Percentiles rank a stretch among this genome's conserved stretches.
Evolutionary conservation across 2,797 vertebrate genomes (phyloP).

Genomic region (Sebastes variabilis): DNA sequence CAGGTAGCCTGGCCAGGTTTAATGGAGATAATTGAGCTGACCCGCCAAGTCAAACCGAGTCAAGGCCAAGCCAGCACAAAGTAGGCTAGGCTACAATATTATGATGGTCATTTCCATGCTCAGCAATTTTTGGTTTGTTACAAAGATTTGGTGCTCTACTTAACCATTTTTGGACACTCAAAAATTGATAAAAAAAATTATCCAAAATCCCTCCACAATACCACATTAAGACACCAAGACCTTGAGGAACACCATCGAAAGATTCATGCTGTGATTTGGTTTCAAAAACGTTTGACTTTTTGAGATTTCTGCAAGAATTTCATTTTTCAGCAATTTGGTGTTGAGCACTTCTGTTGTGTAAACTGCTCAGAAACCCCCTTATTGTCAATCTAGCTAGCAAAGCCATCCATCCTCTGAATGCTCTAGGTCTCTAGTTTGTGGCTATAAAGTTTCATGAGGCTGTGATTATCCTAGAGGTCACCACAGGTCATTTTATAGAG

Average conservation of each 20-base stretch:
- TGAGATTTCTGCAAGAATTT: not conserved
- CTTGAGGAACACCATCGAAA: not conserved
- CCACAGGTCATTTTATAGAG: too few relatives aligned
- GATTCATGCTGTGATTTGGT: not conserved
- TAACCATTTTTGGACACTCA: too few relatives aligned
- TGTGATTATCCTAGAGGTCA: too few relatives aligned
- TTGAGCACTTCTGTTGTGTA: not conserved
- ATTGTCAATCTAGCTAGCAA: not conserved
- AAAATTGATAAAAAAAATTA: not conserved
- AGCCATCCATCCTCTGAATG: not conserved
- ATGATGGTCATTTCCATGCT: not conserved
- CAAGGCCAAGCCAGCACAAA: too few relatives aligned
- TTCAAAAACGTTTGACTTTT: not conserved
- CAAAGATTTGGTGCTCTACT: not conserved
- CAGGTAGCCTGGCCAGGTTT: too few relatives aligned
- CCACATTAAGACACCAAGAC: not conserved
- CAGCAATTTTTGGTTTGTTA: not conserved
- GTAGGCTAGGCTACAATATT: too few relatives aligned
- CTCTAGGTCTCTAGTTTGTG: not conserved
- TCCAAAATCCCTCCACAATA: not conserved
- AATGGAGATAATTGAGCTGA: too few relatives aligned
- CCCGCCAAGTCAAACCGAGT: too few relatives aligned
- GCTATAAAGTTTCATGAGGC: not conserved
- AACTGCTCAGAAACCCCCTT: not conserved
- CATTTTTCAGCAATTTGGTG: not conserved